phyloP scores from a whole-genome alignment of 35 echinoderm and acorn worm genomes.

The Heliocidaris tuberculata region DNA sequence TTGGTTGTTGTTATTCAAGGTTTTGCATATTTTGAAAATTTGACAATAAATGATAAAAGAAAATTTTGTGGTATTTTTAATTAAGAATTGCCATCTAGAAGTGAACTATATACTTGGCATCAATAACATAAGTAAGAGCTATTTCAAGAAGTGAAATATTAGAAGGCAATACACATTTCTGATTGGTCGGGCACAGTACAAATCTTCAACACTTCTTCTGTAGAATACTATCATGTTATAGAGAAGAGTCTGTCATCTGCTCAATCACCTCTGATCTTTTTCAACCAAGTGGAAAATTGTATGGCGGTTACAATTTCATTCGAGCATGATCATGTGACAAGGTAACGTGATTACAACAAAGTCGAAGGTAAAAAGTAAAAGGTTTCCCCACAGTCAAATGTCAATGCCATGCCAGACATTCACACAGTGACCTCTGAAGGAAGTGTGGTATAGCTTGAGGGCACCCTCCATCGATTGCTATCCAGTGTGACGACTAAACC shows the following conservation, averaged over 20 bases:
- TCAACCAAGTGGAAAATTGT: constrained; percentile 3
- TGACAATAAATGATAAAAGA: too few relatives aligned
- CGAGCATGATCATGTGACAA: constrained; percentile 7
- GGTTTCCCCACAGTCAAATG: not conserved
- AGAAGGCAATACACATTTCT: not conserved
- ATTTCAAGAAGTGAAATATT: not conserved
- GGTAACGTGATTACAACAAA: constrained; percentile 24
- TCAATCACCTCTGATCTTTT: constrained; percentile 2
- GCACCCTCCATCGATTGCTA: constrained; percentile 33
- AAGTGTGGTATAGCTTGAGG: constrained; percentile 9
- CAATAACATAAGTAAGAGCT: too few relatives aligned
- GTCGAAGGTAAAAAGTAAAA: not conserved
- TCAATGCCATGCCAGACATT: constrained; percentile 19
- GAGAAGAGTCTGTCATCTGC: not conserved
- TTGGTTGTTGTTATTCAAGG: too few relatives aligned
- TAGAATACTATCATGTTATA: not conserved
- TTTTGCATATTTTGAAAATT: too few relatives aligned
- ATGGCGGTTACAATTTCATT: not conserved
- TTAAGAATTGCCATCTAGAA: too few relatives aligned
- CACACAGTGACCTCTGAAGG: constrained; percentile 1
- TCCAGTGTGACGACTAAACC: constrained; percentile 16
- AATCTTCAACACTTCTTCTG: not conserved
- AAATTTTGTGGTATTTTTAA: too few relatives aligned
- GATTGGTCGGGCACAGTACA: not conserved
- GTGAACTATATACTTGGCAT: too few relatives aligned